Evolutionary conservation across 2,113 vertebrate genomes (phyloP).

Genomic region (Ceuthmochares aereus): DNA sequence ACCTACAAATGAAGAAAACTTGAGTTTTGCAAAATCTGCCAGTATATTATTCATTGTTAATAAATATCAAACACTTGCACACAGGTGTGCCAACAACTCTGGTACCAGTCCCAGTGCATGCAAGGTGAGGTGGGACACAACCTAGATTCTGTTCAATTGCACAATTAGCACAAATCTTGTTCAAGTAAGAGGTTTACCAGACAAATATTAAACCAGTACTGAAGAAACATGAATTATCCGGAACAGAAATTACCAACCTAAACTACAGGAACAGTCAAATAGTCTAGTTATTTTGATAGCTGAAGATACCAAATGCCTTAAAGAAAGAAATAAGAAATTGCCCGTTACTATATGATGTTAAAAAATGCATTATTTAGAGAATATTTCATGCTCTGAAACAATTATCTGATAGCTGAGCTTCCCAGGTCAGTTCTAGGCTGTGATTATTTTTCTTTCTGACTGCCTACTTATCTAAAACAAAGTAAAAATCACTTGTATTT

Average conservation of each 20-base stretch:
- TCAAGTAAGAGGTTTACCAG: background rate
- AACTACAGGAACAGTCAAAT: background rate
- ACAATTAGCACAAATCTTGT: background rate
- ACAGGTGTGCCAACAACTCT: background rate
- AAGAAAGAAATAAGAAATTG: background rate
- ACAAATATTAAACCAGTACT: fast-evolving
- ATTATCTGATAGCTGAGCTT: background rate
- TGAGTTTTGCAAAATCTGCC: background rate
- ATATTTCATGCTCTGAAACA: background rate
- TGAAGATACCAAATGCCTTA: background rate
- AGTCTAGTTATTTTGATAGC: background rate
- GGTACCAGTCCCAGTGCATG: fast-evolving
- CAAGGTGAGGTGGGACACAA: background rate
- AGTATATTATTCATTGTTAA: background rate
- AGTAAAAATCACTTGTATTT: background rate
- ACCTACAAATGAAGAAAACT: background rate
- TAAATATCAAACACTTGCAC: fast-evolving
- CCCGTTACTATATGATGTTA: background rate
- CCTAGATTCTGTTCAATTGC: background rate
- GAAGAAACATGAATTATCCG: background rate
- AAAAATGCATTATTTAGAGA: background rate
- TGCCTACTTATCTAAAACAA: background rate
- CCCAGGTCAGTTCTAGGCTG: fast-evolving
- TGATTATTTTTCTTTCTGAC: background rate
- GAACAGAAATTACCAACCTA: background rate